A percentile compares a stretch with the other conserved stretches of the same genome.
Evolutionary conservation across 2,888 invertebrate genomes (phyloP).

Genomic region (Tiliacea aurago): DNA sequence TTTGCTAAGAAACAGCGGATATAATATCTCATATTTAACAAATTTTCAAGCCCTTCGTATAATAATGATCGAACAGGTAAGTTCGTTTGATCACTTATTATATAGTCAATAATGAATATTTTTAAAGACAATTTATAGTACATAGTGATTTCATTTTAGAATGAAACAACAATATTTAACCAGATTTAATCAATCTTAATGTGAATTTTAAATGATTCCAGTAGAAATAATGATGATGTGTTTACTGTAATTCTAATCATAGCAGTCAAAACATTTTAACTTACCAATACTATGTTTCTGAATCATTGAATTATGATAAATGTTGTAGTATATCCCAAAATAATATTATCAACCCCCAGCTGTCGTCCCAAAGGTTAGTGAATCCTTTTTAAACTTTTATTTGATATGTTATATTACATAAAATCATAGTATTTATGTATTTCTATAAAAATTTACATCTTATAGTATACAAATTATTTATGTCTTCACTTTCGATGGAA

Average conservation of each 20-base stretch:
- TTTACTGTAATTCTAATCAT: constrained; percentile 23
- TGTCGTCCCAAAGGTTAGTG: constrained; percentile 79
- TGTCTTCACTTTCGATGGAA: constrained; percentile 36
- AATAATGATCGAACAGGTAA: background rate
- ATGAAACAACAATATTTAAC: constrained; percentile 14
- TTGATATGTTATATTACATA: constrained; percentile 52
- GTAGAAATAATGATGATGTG: constrained; percentile 9
- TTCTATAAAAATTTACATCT: constrained; percentile 58
- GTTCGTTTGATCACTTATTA: background rate
- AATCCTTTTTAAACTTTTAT: constrained; percentile 62
- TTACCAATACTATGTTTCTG: background rate
- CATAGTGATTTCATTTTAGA: constrained; percentile 7
- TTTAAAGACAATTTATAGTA: constrained; percentile 41
- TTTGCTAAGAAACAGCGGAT: constrained; percentile 28
- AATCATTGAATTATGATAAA: constrained; percentile 21
- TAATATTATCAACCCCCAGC: constrained; percentile 25
- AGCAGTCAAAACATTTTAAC: constrained; percentile 4
- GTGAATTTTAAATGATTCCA: constrained; percentile 7
- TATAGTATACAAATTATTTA: constrained; percentile 54
- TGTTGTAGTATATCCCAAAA: constrained; percentile 37
- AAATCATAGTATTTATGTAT: constrained; percentile 48
- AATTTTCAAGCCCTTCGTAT: background rate
- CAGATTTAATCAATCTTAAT: constrained; percentile 5
- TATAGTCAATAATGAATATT: constrained; percentile 15
- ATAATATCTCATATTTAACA: constrained; percentile 13